Evolutionary conservation across 2,888 invertebrate genomes (phyloP).

Genomic region (Phengaris arion): DNA sequence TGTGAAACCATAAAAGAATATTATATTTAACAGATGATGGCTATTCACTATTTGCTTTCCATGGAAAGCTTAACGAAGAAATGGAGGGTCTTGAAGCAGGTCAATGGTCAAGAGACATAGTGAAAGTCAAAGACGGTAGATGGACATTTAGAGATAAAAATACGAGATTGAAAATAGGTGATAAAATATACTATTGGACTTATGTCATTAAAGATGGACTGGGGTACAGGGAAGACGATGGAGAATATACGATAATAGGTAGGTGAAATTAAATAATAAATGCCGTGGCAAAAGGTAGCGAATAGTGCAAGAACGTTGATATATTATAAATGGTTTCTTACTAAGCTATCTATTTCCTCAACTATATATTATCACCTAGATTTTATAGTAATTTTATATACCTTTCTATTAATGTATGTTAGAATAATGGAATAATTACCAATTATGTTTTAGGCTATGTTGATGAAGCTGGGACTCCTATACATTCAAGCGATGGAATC

Average conservation of each 20-base stretch:
- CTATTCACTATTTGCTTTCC: slow-evolving; percentile 70
- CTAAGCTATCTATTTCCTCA: too few species aligned
- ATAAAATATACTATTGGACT: slow-evolving; percentile 87
- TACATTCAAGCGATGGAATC: slow-evolving; percentile 35
- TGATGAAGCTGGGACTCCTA: slow-evolving; percentile 56
- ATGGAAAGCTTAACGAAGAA: slow-evolving; percentile 85
- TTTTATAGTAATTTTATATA: too few species aligned
- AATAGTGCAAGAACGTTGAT: too few species aligned
- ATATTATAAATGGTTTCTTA: too few species aligned
- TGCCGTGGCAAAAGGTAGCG: too few species aligned
- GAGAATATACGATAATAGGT: slow-evolving; percentile 79
- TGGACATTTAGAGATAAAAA: slow-evolving; percentile 83
- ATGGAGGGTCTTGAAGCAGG: slow-evolving; percentile 86
- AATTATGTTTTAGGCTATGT: slow-evolving; percentile 52
- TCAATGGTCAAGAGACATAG: slow-evolving; percentile 82
- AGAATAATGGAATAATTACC: background rate
- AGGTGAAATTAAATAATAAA: background rate
- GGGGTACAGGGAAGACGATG: slow-evolving; percentile 84
- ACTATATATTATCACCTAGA: too few species aligned
- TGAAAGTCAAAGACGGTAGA: slow-evolving; percentile 79
- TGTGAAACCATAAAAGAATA: background rate
- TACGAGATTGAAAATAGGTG: slow-evolving; percentile 81
- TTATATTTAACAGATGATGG: slow-evolving; percentile 76
- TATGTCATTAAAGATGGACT: slow-evolving; percentile 84
- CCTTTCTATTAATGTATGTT: background rate